phyloP scores from a whole-genome alignment of 2,888 invertebrate genomes.

The Diachrysia chrysitis region DNA sequence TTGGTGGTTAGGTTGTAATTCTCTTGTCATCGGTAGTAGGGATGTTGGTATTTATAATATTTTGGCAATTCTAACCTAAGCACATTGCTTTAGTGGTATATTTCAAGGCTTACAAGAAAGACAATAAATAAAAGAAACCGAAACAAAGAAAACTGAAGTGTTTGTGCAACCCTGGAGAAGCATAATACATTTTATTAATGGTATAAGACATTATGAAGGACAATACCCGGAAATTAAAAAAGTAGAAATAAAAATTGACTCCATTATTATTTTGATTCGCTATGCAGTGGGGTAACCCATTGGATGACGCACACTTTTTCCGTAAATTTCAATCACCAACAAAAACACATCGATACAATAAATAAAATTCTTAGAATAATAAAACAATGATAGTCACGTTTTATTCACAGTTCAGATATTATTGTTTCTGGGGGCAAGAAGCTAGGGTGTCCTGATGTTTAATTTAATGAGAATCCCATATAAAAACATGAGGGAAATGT shows the following conservation, averaged over 20 bases:
- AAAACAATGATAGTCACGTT: slow-evolving; percentile 63
- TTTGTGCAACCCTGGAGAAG: background rate
- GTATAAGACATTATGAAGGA: background rate
- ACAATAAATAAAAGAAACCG: background rate
- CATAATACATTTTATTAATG: slow-evolving; percentile 2
- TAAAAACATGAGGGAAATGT: slow-evolving; percentile 69
- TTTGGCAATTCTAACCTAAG: background rate
- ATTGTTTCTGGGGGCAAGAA: slow-evolving; percentile 69
- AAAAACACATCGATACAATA: slow-evolving; percentile 21
- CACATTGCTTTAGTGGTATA: background rate
- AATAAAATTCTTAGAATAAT: slow-evolving; percentile 50
- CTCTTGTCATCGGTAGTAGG: background rate
- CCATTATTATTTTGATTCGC: slow-evolving; percentile 1
- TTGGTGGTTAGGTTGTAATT: background rate
- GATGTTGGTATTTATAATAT: background rate
- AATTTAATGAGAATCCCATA: slow-evolving; percentile 66
- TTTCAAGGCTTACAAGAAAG: background rate
- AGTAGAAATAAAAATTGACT: background rate
- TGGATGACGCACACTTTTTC: background rate
- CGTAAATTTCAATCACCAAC: background rate
- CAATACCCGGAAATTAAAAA: background rate
- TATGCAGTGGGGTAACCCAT: background rate
- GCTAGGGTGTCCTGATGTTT: slow-evolving; percentile 65
- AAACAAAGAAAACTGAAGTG: background rate
- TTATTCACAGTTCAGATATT: slow-evolving; percentile 70